Conservation (phyloP, 2,888 invertebrate genomes). For the Limnephilus rhombicus region DNA sequence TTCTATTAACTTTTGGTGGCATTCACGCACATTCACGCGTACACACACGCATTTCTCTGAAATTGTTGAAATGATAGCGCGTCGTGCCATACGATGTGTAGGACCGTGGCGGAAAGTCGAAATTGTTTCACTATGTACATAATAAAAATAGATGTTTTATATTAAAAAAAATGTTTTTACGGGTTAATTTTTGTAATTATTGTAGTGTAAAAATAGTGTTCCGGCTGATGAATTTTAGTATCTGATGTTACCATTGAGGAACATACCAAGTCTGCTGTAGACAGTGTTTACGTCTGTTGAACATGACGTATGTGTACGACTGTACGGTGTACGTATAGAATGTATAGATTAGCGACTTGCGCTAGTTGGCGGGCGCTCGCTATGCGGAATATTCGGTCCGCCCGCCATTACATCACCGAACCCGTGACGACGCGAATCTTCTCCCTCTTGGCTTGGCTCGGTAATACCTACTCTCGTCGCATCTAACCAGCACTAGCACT, state of each 20-base stretch:
- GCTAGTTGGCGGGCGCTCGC: conserved; percentile 44
- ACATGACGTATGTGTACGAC: background rate
- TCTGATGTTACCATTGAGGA: background rate
- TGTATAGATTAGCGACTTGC: conserved; percentile 20
- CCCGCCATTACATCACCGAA: conserved; percentile 28
- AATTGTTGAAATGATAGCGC: too few species aligned
- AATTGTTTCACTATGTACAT: too few species aligned
- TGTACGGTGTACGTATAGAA: conserved; percentile 6
- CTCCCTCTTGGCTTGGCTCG: background rate
- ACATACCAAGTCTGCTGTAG: background rate
- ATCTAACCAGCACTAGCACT: too few species aligned
- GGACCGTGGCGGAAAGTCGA: too few species aligned
- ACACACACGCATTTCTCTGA: too few species aligned
- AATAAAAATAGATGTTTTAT: too few species aligned
- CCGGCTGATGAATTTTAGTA: background rate
- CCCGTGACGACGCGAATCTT: background rate
- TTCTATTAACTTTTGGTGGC: too few species aligned
- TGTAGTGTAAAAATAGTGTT: background rate
- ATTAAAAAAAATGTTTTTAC: too few species aligned
- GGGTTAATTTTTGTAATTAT: too few species aligned
- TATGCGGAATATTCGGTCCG: conserved; percentile 44
- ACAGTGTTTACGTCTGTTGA: conserved; percentile 14
- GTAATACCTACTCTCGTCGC: background rate
- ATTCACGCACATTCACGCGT: too few species aligned
- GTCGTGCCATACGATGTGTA: too few species aligned